Evolutionary conservation across 1,140 invertebrate genomes (phyloP), one percentile per base, ranked within the genome.

Genomic region (Drosophila azteca): DNA sequence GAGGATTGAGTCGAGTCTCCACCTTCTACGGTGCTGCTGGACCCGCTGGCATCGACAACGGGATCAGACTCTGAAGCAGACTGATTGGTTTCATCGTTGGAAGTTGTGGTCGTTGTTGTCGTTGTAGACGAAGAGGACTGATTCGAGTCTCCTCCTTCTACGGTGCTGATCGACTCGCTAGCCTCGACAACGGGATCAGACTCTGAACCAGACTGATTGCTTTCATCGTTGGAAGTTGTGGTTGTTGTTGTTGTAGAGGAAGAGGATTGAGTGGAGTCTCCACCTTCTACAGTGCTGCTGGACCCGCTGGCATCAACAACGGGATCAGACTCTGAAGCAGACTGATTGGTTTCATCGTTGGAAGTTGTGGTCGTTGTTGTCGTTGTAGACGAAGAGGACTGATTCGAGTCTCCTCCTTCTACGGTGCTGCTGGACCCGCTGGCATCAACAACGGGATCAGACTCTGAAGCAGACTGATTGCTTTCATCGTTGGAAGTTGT

Each of bases 71-170:
- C 48, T 26, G 17, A 20, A 20, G 17, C 17, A 20, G 17, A 26
- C 26, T 20, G 17, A 20, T 20, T 20, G 26, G 0, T 29, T 11
- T 13, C 31, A 35, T 35, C 31, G 3, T 35, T 3, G 31, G 31
- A 9, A 3, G 9, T 51, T 15, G 48, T 51, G 7, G 53, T 57
- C 8, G 53, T 61, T 6, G 35, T 57, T 8, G 29, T 51, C 0
- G 46, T 66, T 17, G 63, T 52, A 2, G 54, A 29, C 2, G 53
- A 57, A 8, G 45, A 31, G 9, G 62, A 51, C 2, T 65, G 62
- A 39, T 51, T 22, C 0, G 31, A 31, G 26, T 17, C 17, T n/a
- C 29, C 44, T 9, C 26, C 17, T 11, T 31, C 61, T 11, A 63
- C 51, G 11, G 48, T 13, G 3, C 22, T 51, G 17, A 5, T 62